These are phyloP conservation scores for Plumapathes pennacea DNA, from an alignment of 92 coral and sea anemone genomes.

Conservation along the genomic window DNA sequence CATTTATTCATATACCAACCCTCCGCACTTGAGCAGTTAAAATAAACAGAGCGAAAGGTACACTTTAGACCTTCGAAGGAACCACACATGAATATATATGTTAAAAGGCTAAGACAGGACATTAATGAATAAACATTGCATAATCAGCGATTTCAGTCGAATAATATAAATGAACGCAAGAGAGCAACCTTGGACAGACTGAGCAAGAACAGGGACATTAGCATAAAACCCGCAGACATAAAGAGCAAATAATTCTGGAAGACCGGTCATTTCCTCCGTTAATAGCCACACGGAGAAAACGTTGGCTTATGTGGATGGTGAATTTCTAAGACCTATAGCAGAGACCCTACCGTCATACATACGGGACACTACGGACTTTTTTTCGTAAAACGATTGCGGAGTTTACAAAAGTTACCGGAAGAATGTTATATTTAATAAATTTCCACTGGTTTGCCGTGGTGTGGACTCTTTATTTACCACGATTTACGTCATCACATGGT, in stretches of 20 bases:
- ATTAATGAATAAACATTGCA: constrained; percentile 1
- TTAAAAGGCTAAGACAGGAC: constrained; percentile 6
- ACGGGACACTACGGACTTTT: constrained; percentile 11
- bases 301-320: constrained; percentile 37
- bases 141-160: constrained; percentile 4
- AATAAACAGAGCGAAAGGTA: constrained; percentile 9
- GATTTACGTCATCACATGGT: too few species aligned
- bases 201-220: constrained; percentile 14
- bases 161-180: constrained; percentile 16
- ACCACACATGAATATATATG: constrained; percentile 23
- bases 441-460: too few species aligned
- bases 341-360: constrained; percentile 28
- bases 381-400: not conserved
- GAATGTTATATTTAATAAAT: too few species aligned
- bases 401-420: constrained; percentile 6
- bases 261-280: constrained; percentile 26
- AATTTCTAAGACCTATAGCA: constrained; percentile 33
- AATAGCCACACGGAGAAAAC: constrained; percentile 42
- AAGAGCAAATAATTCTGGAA: too few species aligned
- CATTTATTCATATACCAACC: too few species aligned
- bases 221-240: constrained; percentile 11
- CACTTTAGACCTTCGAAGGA: constrained; percentile 22
- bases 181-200: constrained; percentile 8
- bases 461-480: too few species aligned
- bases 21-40: constrained; percentile 6